phyloP scores from a whole-genome alignment of 2,888 invertebrate genomes.

The Hydroisotoma schaefferi region DNA sequence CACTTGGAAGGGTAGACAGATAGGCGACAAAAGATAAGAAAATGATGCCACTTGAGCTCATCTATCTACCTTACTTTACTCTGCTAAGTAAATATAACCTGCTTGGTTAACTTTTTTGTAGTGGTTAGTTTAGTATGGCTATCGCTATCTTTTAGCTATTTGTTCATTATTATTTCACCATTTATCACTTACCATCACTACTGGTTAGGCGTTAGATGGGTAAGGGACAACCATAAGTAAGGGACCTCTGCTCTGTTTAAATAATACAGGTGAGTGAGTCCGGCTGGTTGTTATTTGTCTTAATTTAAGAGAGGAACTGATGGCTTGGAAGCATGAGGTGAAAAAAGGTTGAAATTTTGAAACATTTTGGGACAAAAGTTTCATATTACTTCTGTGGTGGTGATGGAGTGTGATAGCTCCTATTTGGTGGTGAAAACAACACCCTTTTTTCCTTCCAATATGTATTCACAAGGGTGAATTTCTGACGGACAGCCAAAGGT shows the following conservation, averaged over 20 bases:
- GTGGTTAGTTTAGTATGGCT: no score
- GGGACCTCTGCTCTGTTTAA: no score
- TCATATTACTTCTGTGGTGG: constrained; percentile 1
- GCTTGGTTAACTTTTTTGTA: no score
- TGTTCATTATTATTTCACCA: not conserved
- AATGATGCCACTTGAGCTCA: constrained; percentile 9
- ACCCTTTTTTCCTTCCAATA: constrained; percentile 30
- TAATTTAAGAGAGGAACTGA: constrained; percentile 12
- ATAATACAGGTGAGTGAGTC: constrained; percentile 6
- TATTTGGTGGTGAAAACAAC: constrained; percentile 45
- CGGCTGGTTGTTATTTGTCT: constrained; percentile 4
- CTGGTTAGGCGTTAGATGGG: not conserved
- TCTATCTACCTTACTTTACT: not conserved
- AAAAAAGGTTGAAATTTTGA: constrained; percentile 4
- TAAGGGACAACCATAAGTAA: no score
- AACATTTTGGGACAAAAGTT: constrained; percentile 7
- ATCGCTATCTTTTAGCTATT: not conserved
- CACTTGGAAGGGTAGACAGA: constrained; percentile 11
- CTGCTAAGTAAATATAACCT: not conserved
- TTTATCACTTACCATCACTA: no score
- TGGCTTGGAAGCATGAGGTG: constrained; percentile 12
- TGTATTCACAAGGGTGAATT: constrained; percentile 7
- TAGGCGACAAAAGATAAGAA: constrained; percentile 17
- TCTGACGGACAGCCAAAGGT: constrained; percentile 15
- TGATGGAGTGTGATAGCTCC: constrained; percentile 12